Evolutionary conservation across 2,888 invertebrate species (phyloP), one percentile per base, ranked within the genome.

Genomic region (Ormia ochracea): DNA sequence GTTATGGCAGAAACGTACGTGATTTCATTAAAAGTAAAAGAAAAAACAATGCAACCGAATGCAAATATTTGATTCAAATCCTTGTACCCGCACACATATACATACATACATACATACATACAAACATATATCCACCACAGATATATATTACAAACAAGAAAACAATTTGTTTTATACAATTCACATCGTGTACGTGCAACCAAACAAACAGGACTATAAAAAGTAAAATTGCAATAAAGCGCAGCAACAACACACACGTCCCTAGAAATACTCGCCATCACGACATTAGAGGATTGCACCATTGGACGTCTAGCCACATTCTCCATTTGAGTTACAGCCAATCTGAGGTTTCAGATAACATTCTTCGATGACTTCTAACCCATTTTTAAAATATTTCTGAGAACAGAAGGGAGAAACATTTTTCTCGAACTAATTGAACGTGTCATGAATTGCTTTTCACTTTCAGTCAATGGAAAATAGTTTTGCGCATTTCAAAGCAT

Each of bases 21-120:
- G 82, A 81, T 82, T 82, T 78, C 81, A 82, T 82, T 82, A 79
- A 80, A 80, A 78, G 59, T n/a, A 10, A 38, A 31, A 10, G 52
- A 33, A 66, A 73, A 77, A 81, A 77, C 36, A 58, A 70, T 81
- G 81, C 81, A 81, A 72, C 68, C 48, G 82, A 82, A 80, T 82
- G 82, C 82, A 82, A 78, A 81, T 81, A 66, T 81, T 76, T 79
- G 61, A 74, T 73, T 78, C 78, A 66, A 17, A 41, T 28, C 3
- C 56, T 68, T 43, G 43, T 33, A 77, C 50, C 54, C 73, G 45
- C n/a, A 69, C 65, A 66, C 45, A 68, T 65, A 48, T 52, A 78
- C 56, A 70, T 43, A 48, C 38, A 77, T 45, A 61, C 73, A 45
- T 10, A 69, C 65, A 66, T 38, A 69, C 69, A 56, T 54, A 79